Base-by-base conservation (phyloP, 2,113 vertebrate species). In the Triplophysa tibetana region DNA sequence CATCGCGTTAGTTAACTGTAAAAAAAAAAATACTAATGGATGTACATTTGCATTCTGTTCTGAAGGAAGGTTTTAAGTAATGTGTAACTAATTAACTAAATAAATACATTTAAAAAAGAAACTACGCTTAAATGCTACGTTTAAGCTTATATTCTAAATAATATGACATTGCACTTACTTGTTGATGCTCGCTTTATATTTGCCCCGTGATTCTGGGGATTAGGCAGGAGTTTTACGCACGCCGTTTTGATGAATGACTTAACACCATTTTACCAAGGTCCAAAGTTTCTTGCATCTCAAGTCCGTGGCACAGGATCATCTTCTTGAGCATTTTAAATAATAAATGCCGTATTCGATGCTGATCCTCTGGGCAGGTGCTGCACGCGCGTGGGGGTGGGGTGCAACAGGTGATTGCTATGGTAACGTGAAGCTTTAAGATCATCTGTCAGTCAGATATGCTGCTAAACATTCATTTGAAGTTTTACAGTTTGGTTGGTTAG, bases 1-100 rank as follows among this genome's bases (percentile, higher is more conserved):
- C 58, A 64, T 85, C 77, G 41, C 75, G 64, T 38, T 7, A 88
- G 84, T 86, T 33, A 83, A 82, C 84, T 61, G 73, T 80, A 64
- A 54, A 67, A 64, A 81, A 64, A 81, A 45, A 14, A 29, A 86
- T 43, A 85, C 82, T 88, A 84, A 88, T 84, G 83, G 41, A 89
- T 70, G 61, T 24, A 45, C 26, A n/a, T 13, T 21, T 56, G 2
- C 54, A 1, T 24, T 21, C 19, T 21, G 3, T 58, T 3, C 8
- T 45, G 33, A 38, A 38, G 33, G 33, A 38, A 38, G 33, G 33
- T 33, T 33, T 38, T 1, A 38, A 38, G 33, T 38, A 6, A n/a
- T 38, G 33, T 38, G 33, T 38, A 38, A 38, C 33, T 38, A 8
- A 38, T 6, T 45, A 45, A 45, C 11, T 45, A 45, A 45, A 6